A percentile compares a stretch with the other conserved stretches of the same genome.
These are phyloP conservation scores for Drosophila leonis DNA, from an alignment of 2,888 invertebrate genomes.

Conservation along the genomic window DNA sequence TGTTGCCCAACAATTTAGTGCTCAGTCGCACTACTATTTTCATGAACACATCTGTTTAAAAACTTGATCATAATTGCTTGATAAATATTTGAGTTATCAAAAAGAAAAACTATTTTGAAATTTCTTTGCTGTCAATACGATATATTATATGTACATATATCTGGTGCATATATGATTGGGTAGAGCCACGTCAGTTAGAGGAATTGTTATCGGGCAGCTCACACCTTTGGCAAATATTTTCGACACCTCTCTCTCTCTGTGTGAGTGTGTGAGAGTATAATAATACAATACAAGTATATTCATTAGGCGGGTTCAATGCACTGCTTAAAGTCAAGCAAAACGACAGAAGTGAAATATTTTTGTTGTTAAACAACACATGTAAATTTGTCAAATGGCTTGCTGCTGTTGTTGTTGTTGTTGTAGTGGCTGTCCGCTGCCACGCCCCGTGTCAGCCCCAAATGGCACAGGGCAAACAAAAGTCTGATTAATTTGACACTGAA, in stretches of 20 bases:
- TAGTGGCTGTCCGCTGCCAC: slow-evolving; percentile 35
- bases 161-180: not conserved
- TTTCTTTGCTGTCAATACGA: not conserved
- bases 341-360: slow-evolving; percentile 33
- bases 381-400: slow-evolving; percentile 55
- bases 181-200: slow-evolving; percentile 5
- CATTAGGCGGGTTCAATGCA: slow-evolving; percentile 70
- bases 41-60: not conserved
- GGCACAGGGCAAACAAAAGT: slow-evolving; percentile 61
- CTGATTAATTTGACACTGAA: slow-evolving; percentile 79
- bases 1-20: too few relatives aligned
- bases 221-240: slow-evolving; percentile 52
- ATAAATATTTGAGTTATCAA: not conserved
- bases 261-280: slow-evolving; percentile 3
- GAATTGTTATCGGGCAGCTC: slow-evolving; percentile 25
- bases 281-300: slow-evolving; percentile 54
- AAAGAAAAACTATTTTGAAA: not conserved
- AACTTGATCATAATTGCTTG: not conserved
- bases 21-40: too few relatives aligned
- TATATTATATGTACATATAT: not conserved
- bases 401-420: slow-evolving; percentile 8
- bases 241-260: slow-evolving; percentile 1
- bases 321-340: slow-evolving; percentile 52
- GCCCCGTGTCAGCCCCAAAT: slow-evolving; percentile 46
- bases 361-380: slow-evolving; percentile 40